These are phyloP conservation scores for Phanerotoma sp. DNA, from an alignment of 2,888 invertebrate species.

Conservation along the genomic window DNA sequence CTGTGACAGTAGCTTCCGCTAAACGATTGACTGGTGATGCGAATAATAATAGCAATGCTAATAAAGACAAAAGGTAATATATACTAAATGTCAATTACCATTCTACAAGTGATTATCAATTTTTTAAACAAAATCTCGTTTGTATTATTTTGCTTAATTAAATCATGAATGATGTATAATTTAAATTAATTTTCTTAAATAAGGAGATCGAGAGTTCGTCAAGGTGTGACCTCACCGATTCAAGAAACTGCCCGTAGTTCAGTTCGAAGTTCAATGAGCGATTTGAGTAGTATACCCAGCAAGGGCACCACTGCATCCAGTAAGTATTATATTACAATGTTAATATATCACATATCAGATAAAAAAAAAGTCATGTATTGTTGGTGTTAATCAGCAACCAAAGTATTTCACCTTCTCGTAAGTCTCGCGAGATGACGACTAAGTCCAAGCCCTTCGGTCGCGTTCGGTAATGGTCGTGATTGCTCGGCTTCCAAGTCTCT, in stretches of 20 bases:
- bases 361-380: neutral
- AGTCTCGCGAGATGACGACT: neutral
- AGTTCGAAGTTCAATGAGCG: slow-evolving; percentile 55
- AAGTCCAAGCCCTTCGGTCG: slow-evolving; percentile 31
- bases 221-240: slow-evolving; percentile 49
- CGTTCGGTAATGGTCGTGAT: slow-evolving; percentile 43
- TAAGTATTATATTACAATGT: no score
- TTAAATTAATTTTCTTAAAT: slow-evolving; percentile 2
- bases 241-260: slow-evolving; percentile 55
- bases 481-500: slow-evolving; percentile 33
- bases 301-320: slow-evolving; percentile 45
- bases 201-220: slow-evolving; percentile 50
- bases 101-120: neutral
- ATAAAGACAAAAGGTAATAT: slow-evolving; percentile 45
- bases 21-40: slow-evolving; percentile 41
- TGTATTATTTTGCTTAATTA: no score
- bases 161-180: no score
- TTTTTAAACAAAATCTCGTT: neutral
- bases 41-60: slow-evolving; percentile 47
- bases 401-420: slow-evolving; percentile 4
- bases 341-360: no score
- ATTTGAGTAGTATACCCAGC: slow-evolving; percentile 52
- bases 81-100: neutral
- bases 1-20: slow-evolving; percentile 28
- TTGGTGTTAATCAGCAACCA: neutral